These are phyloP conservation scores for Sycophila texana DNA, from an alignment of 2,888 invertebrate species.

Conservation along the genomic window DNA sequence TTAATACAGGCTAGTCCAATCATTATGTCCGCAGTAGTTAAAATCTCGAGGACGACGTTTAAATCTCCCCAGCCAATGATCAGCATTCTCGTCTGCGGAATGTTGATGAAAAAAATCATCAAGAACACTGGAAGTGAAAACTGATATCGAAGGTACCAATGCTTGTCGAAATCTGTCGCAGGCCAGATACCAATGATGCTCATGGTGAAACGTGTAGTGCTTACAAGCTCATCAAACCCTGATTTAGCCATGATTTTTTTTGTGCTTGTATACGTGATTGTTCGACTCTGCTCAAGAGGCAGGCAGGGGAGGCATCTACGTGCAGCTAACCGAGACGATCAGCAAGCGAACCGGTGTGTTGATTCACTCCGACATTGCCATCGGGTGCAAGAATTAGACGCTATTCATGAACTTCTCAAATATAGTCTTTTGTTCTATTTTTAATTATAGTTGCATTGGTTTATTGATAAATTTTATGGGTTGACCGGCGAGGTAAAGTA, in stretches of 20 bases:
- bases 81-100: conserved; percentile 50
- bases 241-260: background rate
- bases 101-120: conserved; percentile 39
- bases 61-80: conserved; percentile 39
- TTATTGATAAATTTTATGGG: no score
- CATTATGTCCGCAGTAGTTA: conserved; percentile 36
- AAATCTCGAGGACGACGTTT: conserved; percentile 41
- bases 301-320: no score
- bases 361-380: no score
- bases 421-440: background rate
- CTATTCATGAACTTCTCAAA: background rate
- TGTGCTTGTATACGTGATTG: no score
- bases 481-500: no score
- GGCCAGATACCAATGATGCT: conserved; percentile 41
- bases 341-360: no score
- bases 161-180: background rate
- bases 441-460: background rate
- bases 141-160: conserved; percentile 18
- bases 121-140: conserved; percentile 37
- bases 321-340: no score
- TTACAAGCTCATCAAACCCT: conserved; percentile 40
- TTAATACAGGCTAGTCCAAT: conserved; percentile 25
- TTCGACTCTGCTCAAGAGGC: no score
- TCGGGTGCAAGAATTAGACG: no score
- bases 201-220: conserved; percentile 31